phyloP scores from a whole-genome alignment of 2,888 invertebrate genomes.

The Drosophila stalkeri region DNA sequence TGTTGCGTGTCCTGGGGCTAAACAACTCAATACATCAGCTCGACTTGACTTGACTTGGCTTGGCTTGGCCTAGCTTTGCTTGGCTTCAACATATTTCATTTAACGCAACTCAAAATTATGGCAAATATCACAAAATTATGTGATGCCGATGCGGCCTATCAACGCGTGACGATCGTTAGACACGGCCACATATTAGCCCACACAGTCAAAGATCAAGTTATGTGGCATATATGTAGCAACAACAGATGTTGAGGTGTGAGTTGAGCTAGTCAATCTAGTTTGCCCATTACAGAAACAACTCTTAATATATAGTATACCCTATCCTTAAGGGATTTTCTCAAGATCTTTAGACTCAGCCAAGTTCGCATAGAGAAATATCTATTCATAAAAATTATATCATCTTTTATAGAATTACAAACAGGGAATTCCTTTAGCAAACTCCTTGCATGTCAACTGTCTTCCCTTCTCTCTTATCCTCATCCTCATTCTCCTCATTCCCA shows the following conservation, averaged over 20 bases:
- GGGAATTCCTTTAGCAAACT: too few relatives aligned
- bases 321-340: background rate
- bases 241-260: background rate
- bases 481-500: too few relatives aligned
- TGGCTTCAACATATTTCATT: constrained; percentile 67
- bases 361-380: background rate
- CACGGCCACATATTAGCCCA: constrained; percentile 22
- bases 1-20: constrained; percentile 62
- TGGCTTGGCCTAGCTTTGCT: constrained; percentile 3
- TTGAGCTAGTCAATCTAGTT: background rate
- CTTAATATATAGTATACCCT: too few relatives aligned
- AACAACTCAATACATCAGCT: constrained; percentile 78
- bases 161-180: constrained; percentile 58
- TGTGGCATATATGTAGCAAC: background rate
- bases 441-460: too few relatives aligned
- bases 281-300: background rate
- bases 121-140: constrained; percentile 69
- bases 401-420: too few relatives aligned
- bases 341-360: background rate
- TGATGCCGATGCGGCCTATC: constrained; percentile 48
- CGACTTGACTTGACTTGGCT: constrained; percentile 1
- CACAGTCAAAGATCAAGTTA: constrained; percentile 10
- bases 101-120: constrained; percentile 69
- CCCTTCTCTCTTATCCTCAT: too few relatives aligned
- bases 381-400: background rate